Evolutionary conservation across 1,140 invertebrate genomes (phyloP), one percentile per base, ranked within the genome.

Genomic region (Arion vulgaris): DNA sequence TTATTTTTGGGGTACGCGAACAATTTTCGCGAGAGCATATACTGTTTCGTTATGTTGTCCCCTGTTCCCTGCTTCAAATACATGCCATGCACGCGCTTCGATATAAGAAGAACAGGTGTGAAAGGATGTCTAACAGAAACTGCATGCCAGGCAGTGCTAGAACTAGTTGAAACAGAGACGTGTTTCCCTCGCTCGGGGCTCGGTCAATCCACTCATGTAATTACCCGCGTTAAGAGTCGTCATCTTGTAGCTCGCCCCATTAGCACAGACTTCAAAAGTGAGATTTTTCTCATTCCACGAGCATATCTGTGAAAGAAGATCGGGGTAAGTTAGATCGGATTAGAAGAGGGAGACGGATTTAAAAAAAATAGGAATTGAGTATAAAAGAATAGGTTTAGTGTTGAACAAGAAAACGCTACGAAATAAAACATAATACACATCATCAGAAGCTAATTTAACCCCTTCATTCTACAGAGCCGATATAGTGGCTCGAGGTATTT

Each of bases 251-350:
- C 71, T 45, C 19, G 36, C 36, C n/a, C 41, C 71, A 72, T 72
- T 72, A 72, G 41, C 71, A n/a, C 15, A n/a, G 23, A 32, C 71
- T 72, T 72, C 71, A 72, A 38, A 72, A 1, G 71, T 32, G 71
- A 39, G 71, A 72, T 72, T n/a, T 72, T 23, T 28, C 32, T 57
- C 28, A 66, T 66, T 66, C 62, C 62, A 66, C 62, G 62, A n/a
- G 62, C 62, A n/a, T 66, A 32, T 66, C n/a, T 32, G 62, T 28
- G n/a, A 23, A 57, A 23, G 53, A 57, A 57, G 53, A 57, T 1
- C 7, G 53, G 53, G 53, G 53, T 15, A 57, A n/a, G 15, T 15
- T 5, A 57, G 53, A 57, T 1, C 5, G 53, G 19, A 23, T 4
- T 2, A 57, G 53, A 23, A 23, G 53, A 4, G 26, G 15, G 26